These are phyloP conservation scores for Sebastes steindachneri DNA, from an alignment of 2,797 vertebrate species.

Conservation along the genomic window DNA sequence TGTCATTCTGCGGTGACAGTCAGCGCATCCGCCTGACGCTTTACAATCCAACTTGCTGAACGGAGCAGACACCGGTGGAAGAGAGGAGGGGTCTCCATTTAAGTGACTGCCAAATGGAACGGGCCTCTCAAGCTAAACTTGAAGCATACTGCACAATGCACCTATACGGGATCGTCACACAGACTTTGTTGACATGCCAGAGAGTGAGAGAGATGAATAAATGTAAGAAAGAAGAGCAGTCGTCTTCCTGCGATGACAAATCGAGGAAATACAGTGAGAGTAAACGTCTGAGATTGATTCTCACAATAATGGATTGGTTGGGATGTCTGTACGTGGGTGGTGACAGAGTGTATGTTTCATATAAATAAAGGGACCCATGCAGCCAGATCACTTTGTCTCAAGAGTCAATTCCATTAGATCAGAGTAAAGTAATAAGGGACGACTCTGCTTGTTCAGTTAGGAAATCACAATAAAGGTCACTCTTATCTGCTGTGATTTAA, in stretches of 20 bases:
- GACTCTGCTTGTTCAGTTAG: slow-evolving; percentile 34
- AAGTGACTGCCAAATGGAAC: slow-evolving; percentile 46
- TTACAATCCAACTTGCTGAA: slow-evolving; percentile 33
- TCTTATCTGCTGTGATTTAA: slow-evolving; percentile 24
- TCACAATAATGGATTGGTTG: slow-evolving; percentile 47
- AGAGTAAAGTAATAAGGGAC: slow-evolving; percentile 42
- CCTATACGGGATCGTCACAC: slow-evolving; percentile 35
- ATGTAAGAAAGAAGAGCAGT: slow-evolving; percentile 2
- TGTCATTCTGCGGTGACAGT: slow-evolving; percentile 57
- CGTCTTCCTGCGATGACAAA: slow-evolving; percentile 33
- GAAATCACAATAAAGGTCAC: slow-evolving; percentile 54
- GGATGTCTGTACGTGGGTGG: slow-evolving; percentile 29
- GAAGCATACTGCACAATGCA: slow-evolving; percentile 42
- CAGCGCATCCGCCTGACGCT: slow-evolving; percentile 6
- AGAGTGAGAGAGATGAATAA: background rate
- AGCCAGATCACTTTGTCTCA: slow-evolving; percentile 52
- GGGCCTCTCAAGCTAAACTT: slow-evolving; percentile 43
- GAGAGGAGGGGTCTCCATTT: slow-evolving; percentile 24
- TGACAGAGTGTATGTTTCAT: slow-evolving; percentile 38
- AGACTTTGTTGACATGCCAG: slow-evolving; percentile 26
- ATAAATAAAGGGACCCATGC: slow-evolving; percentile 55
- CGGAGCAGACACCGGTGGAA: background rate
- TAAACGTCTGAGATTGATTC: slow-evolving; percentile 54
- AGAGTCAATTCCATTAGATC: slow-evolving; percentile 57
- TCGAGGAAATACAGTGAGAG: slow-evolving; percentile 23